Evolutionary conservation across 2,113 vertebrate genomes (phyloP).

Genomic region (Ammodytes dubius): DNA sequence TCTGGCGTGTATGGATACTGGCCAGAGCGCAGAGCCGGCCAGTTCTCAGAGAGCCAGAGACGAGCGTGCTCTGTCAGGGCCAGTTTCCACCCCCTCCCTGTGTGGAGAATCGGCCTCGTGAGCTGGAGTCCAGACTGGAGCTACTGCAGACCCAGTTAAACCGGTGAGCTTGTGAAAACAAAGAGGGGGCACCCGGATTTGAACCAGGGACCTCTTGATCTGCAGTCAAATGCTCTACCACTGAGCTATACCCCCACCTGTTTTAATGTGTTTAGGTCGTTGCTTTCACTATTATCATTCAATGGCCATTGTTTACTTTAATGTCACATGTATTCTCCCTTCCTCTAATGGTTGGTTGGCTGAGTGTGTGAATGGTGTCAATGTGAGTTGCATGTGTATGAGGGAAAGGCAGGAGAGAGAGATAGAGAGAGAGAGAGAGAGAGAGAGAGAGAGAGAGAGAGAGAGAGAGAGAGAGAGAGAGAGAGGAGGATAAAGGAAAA

Average conservation of each 20-base stretch:
- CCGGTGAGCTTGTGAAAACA: slow-evolving; percentile 78
- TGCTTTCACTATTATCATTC: not conserved
- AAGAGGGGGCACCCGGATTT: slow-evolving; percentile 91
- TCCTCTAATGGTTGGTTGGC: not conserved
- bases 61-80: slow-evolving; percentile 81
- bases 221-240: slow-evolving; percentile 94
- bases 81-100: slow-evolving; percentile 64
- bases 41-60: slow-evolving; percentile 80
- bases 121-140: slow-evolving; percentile 92
- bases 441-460: not conserved
- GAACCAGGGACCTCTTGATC: slow-evolving; percentile 93
- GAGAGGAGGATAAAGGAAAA: not conserved
- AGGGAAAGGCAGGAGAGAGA: not conserved
- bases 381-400: not conserved
- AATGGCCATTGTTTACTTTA: not conserved
- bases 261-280: no score
- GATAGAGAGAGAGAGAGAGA: not conserved
- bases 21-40: slow-evolving; percentile 83
- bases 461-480: not conserved
- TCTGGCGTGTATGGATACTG: slow-evolving; percentile 89
- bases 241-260: slow-evolving; percentile 90
- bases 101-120: slow-evolving; percentile 81
- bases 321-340: not conserved
- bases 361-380: not conserved
- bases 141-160: slow-evolving; percentile 93